Conservation (phyloP, 2,797 vertebrate genomes). For the Catamblyrhynchus diadema region DNA sequence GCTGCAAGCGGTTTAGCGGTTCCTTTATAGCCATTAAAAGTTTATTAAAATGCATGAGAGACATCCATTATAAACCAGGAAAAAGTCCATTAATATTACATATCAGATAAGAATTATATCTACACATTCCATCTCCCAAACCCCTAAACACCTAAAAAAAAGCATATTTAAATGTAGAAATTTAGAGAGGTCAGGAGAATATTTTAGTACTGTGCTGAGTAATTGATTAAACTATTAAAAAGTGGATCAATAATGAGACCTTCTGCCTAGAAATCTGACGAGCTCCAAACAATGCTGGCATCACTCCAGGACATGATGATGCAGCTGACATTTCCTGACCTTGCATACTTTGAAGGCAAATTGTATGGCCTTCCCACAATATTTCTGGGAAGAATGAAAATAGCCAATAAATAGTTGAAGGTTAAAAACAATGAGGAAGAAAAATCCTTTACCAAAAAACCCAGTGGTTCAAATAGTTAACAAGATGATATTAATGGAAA, state of each 20-base stretch:
- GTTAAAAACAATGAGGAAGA: not conserved
- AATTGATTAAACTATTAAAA: slow-evolving; percentile 29
- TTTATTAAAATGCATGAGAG: slow-evolving; percentile 51
- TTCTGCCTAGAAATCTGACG: not conserved
- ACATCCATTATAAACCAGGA: slow-evolving; percentile 18
- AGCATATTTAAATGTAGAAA: not conserved
- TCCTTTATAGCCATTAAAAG: slow-evolving; percentile 36
- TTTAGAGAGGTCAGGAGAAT: not conserved
- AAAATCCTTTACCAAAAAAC: not conserved
- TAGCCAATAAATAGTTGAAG: not conserved
- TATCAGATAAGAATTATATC: not conserved
- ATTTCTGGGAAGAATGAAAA: not conserved
- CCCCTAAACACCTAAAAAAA: not conserved
- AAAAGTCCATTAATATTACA: slow-evolving; percentile 14
- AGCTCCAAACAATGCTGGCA: not conserved
- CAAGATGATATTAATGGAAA: not conserved
- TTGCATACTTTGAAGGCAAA: not conserved
- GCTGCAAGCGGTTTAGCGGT: not conserved
- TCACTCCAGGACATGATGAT: not conserved
- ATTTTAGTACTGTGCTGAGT: not conserved
- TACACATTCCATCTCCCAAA: not conserved
- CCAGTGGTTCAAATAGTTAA: not conserved
- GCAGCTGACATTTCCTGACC: not conserved
- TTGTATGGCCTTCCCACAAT: not conserved
- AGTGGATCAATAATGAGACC: not conserved